phyloP scores from a whole-genome alignment of 2,113 vertebrate species.

The Lepidiolamprologus cunningtoni region DNA sequence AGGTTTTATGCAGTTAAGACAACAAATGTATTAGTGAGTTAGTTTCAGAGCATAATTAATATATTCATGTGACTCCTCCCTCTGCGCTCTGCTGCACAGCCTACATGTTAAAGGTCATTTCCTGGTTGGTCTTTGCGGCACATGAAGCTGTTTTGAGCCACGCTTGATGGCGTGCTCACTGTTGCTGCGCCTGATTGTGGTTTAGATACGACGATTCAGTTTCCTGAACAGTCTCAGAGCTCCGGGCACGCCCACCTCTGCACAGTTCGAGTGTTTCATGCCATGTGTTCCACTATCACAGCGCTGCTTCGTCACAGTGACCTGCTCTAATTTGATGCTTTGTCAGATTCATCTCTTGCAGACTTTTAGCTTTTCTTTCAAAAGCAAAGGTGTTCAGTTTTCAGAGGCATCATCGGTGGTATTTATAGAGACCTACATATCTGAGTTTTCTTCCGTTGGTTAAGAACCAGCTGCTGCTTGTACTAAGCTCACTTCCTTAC shows the following conservation, averaged over 20 bases:
- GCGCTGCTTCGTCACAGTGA: neutral
- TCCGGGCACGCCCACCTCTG: rapidly evolving
- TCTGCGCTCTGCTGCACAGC: rapidly evolving
- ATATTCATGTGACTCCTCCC: neutral
- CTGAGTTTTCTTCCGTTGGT: neutral
- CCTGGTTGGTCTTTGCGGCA: neutral
- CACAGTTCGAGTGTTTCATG: neutral
- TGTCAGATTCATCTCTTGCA: neutral
- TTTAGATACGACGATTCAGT: neutral
- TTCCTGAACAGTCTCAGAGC: neutral
- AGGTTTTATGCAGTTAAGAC: neutral
- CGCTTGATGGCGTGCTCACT: neutral
- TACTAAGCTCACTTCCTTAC: neutral
- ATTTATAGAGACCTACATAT: neutral
- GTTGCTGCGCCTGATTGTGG: neutral
- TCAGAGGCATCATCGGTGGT: neutral
- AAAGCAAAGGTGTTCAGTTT: neutral
- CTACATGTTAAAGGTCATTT: neutral
- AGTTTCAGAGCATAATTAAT: neutral
- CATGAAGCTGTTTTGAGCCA: neutral
- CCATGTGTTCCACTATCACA: neutral
- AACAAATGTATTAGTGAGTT: neutral
- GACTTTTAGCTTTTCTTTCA: neutral
- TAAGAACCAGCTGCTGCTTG: neutral
- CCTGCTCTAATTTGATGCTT: rapidly evolving